A percentile compares a stretch with the other conserved stretches of the same genome.
These are phyloP conservation scores for Cacatua alba DNA, from an alignment of 2,113 vertebrate species.

Conservation along the genomic window DNA sequence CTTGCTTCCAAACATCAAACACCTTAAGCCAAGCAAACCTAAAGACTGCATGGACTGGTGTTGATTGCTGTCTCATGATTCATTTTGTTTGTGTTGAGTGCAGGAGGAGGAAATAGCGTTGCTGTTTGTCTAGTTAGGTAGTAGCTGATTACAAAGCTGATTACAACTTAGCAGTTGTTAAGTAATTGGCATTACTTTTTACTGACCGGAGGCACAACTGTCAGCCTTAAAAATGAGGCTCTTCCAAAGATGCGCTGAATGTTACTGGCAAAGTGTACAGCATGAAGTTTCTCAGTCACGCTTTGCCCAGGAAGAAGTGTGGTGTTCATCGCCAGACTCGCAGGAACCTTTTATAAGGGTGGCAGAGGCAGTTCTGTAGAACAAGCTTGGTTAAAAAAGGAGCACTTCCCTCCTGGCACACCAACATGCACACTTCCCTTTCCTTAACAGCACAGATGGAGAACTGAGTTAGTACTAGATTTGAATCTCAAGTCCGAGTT, in stretches of 20 bases:
- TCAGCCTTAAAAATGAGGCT: not conserved
- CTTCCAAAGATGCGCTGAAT: not conserved
- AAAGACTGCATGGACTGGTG: not conserved
- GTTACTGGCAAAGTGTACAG: not conserved
- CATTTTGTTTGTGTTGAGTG: not conserved
- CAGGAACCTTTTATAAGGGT: not conserved
- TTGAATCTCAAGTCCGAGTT: not conserved
- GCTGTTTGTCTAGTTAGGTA: not conserved
- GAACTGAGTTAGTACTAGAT: not conserved
- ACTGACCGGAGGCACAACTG: not conserved
- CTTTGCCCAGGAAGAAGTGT: not conserved
- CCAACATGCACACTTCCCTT: not conserved
- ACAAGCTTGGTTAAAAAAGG: not conserved
- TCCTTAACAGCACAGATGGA: not conserved
- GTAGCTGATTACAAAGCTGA: not conserved
- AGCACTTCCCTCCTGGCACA: not conserved
- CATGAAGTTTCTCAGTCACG: not conserved
- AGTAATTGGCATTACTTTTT: not conserved
- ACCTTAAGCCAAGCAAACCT: not conserved
- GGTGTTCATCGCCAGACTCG: not conserved
- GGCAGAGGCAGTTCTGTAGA: not conserved
- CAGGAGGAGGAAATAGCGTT: not conserved
- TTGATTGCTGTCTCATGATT: not conserved
- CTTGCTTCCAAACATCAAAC: not conserved
- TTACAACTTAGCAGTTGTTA: not conserved